These are phyloP conservation scores for Lagenorhynchus albirostris DNA, from an alignment of 2,113 vertebrate genomes.

Conservation along the genomic window DNA sequence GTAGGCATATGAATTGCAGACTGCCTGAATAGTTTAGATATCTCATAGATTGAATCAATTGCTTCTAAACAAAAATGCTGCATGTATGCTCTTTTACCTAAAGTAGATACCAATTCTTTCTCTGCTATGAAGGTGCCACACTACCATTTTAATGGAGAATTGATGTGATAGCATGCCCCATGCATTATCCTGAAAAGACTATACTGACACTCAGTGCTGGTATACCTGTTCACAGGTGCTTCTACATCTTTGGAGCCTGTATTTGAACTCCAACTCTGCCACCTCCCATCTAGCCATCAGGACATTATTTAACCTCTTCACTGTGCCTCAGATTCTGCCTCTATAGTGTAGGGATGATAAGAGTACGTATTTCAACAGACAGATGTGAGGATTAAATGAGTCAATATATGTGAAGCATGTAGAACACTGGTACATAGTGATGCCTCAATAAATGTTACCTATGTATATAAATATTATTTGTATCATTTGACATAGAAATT, in stretches of 20 bases:
- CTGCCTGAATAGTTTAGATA: background rate
- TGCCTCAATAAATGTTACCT: background rate
- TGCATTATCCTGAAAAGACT: background rate
- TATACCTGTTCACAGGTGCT: background rate
- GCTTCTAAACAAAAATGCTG: background rate
- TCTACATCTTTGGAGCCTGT: background rate
- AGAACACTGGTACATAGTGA: background rate
- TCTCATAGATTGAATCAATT: background rate
- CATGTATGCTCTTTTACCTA: background rate
- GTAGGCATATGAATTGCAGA: background rate
- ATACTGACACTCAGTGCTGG: background rate
- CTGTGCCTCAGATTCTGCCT: background rate
- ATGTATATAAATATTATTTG: background rate
- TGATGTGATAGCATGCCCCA: fast-evolving
- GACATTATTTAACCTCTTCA: background rate
- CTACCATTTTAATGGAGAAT: background rate
- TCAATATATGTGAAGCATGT: background rate
- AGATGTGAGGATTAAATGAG: background rate
- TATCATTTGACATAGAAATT: background rate
- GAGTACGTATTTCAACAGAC: background rate
- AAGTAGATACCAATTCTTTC: background rate
- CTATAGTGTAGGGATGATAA: background rate
- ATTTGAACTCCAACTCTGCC: background rate
- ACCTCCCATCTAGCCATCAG: background rate
- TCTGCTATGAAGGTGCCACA: background rate